Percentiles rank a stretch among this genome's conserved stretches.
These are phyloP conservation scores for Hybos culiciformis DNA, from an alignment of 2,888 invertebrate species.

Conservation along the genomic window DNA sequence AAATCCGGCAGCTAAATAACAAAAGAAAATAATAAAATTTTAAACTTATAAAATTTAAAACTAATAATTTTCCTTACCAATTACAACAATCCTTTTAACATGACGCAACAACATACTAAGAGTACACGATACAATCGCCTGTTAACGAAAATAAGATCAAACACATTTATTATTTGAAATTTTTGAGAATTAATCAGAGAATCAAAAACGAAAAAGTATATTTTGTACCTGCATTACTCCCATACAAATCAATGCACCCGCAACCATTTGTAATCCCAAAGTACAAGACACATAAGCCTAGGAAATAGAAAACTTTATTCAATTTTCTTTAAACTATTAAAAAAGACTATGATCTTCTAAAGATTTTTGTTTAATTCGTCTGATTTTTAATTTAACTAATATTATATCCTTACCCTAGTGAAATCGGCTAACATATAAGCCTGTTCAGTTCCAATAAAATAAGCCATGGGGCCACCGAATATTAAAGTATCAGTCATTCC, in stretches of 20 bases:
- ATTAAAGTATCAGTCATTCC: slow-evolving; percentile 38
- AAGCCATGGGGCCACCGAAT: slow-evolving; percentile 59
- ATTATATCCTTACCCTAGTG: slow-evolving; percentile 45
- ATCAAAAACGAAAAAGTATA: too few relatives aligned
- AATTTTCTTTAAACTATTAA: background rate
- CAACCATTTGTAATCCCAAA: slow-evolving; percentile 58
- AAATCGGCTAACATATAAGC: slow-evolving; percentile 75
- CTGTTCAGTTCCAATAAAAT: slow-evolving; percentile 73
- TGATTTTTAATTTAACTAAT: background rate
- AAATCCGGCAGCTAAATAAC: slow-evolving; percentile 54
- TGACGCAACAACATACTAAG: slow-evolving; percentile 67
- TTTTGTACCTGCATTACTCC: slow-evolving; percentile 65
- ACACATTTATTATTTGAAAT: too few relatives aligned
- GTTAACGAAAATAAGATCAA: too few relatives aligned
- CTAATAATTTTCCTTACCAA: slow-evolving; percentile 39
- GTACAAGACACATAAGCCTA: slow-evolving; percentile 76
- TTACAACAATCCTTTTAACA: slow-evolving; percentile 57
- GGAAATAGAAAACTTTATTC: slow-evolving; percentile 11
- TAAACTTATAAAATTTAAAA: background rate
- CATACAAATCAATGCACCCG: slow-evolving; percentile 58
- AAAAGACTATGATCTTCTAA: background rate
- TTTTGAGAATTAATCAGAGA: too few relatives aligned
- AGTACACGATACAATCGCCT: slow-evolving; percentile 61
- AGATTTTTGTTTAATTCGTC: background rate
- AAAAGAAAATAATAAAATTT: background rate